Percentiles rank a stretch among this genome's conserved stretches.
phyloP scores from a whole-genome alignment of 2,888 invertebrate genomes.

The Eurois occulta region DNA sequence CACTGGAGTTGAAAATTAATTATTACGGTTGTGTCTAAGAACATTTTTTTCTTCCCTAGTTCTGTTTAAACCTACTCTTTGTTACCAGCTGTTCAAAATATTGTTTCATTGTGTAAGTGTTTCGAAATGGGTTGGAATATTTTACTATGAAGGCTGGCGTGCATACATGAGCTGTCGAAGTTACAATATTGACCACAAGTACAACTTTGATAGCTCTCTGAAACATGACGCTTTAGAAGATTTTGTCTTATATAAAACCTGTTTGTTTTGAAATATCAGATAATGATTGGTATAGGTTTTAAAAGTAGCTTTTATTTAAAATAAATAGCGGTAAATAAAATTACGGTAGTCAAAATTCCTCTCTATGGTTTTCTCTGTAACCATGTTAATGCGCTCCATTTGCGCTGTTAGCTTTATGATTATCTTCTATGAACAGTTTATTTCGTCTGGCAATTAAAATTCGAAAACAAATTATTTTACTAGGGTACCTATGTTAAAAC shows the following conservation, averaged over 20 bases:
- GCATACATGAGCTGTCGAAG: not conserved
- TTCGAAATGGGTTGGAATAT: not conserved
- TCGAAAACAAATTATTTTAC: conserved; percentile 22
- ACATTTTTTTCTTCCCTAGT: not conserved
- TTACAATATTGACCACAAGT: not conserved
- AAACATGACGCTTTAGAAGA: not conserved
- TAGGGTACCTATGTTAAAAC: not conserved
- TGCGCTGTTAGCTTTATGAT: conserved; percentile 76
- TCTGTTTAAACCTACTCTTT: not conserved
- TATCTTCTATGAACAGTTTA: conserved; percentile 76
- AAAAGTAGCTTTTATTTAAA: not conserved
- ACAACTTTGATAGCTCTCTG: not conserved
- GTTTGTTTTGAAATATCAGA: not conserved
- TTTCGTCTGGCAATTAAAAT: conserved; percentile 62
- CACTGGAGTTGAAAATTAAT: not conserved
- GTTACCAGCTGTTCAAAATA: not conserved
- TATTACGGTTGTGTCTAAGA: not conserved
- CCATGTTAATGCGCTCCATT: conserved; percentile 71
- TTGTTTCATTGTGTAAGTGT: not conserved
- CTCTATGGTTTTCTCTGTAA: conserved; percentile 62
- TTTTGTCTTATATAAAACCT: not conserved
- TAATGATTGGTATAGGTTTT: not conserved
- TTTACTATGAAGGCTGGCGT: not conserved
- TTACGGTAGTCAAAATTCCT: not conserved
- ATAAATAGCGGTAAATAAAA: not conserved